Evolutionary conservation across 2,113 vertebrate genomes (phyloP), one percentile per base, ranked within the genome.

Genomic region (Chaetops frenatus): DNA sequence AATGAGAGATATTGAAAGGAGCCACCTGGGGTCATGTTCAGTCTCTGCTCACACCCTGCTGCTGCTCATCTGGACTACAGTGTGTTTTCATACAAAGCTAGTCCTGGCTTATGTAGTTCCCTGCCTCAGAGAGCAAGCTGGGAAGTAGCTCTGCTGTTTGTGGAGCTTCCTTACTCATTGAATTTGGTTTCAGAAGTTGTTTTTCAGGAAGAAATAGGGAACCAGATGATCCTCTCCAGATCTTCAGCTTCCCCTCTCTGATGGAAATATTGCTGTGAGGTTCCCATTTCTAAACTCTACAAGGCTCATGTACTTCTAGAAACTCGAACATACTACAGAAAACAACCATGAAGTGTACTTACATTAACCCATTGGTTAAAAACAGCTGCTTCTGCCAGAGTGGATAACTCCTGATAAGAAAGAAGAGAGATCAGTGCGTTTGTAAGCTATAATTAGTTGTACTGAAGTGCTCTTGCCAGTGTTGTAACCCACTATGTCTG

Each of bases 361-460:
- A 99, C 99, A 9, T 95, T 94, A 44, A 98, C 93, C 98, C 98
- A 99, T 2, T 97, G 96, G 94, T 97, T 97, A 98, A 99, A 99
- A 38, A 97, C 91, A 22, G 97, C 94, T 71, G 98, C 97, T 24
- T 98, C 97, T 7, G 98, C 97, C n/a, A 99, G 95, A 40, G 77
- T 65, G 50, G 97, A 96, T 88, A 99, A 66, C 92, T 98, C 99
- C 99, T 99, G 96, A 48, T 95, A 62, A 79, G 50, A 94, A 61
- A 84, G 69, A 65, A 93, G 69, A 67, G 40, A 95, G n/a, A 77
- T 20, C 8, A 85, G 44, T 86, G 85, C 91, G 62, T 82, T 78
- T 19, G 8, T 12, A 48, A 65, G 24, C 1, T 53, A 7, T 62
- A 69, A 86, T 64, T 48, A 86, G 20, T 15, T 77, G 7, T 51